These are phyloP conservation scores for Prionailurus bengalensis DNA, from an alignment of 2,113 vertebrate genomes.

Conservation along the genomic window DNA sequence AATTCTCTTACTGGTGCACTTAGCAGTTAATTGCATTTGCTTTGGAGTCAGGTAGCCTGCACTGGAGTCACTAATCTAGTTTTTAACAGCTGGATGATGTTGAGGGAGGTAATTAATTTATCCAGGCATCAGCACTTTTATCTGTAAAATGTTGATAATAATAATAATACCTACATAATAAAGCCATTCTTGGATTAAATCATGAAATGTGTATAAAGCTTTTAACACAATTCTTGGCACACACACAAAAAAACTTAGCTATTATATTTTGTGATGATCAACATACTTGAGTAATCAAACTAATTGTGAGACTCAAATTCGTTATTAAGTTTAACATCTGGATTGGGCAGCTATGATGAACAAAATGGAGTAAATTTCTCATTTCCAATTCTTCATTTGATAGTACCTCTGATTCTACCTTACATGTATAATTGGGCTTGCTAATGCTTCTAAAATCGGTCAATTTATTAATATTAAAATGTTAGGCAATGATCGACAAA, in stretches of 20 bases:
- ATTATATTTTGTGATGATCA: constrained; percentile 23
- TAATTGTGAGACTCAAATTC: constrained; percentile 23
- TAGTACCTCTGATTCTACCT: not conserved
- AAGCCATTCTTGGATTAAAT: constrained; percentile 23
- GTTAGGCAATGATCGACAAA: constrained; percentile 23
- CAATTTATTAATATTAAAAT: constrained; percentile 55
- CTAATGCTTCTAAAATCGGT: constrained; percentile 36
- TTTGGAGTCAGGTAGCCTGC: not conserved
- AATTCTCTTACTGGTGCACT: not conserved
- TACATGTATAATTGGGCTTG: not conserved
- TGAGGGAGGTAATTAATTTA: not conserved
- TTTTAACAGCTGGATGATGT: not conserved
- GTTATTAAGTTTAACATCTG: not conserved
- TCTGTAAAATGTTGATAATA: constrained; percentile 29
- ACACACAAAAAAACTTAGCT: not conserved
- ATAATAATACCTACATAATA: not conserved
- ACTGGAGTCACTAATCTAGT: not conserved
- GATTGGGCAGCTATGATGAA: not conserved
- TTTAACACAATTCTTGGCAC: constrained; percentile 39
- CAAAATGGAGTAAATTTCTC: constrained; percentile 19
- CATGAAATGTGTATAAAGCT: not conserved
- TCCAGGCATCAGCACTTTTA: not conserved
- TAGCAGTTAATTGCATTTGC: not conserved
- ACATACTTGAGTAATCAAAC: constrained; percentile 44
- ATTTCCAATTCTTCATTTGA: constrained; percentile 46